Percentiles rank a stretch among this genome's conserved stretches.
These are phyloP conservation scores for Mugil cephalus DNA, from an alignment of 2,113 vertebrate species.

Conservation along the genomic window DNA sequence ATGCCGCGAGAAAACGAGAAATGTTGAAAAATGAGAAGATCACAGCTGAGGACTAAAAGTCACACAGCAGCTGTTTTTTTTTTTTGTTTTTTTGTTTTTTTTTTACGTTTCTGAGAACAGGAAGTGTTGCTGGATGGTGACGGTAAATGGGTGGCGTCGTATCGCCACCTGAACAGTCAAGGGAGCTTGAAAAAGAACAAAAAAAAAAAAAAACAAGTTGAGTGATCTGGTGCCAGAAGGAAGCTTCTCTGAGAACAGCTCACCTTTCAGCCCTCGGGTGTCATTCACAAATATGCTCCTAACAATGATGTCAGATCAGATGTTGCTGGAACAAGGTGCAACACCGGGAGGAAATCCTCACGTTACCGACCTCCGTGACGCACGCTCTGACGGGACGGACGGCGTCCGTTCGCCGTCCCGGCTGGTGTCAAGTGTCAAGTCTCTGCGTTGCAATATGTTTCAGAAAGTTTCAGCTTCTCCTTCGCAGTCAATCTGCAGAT, in stretches of 20 bases:
- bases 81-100: conserved; percentile 2
- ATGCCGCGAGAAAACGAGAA: not conserved
- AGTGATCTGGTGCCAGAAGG: conserved; percentile 48
- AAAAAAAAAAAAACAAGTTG: not conserved
- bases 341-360: conserved; percentile 5
- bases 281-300: not conserved
- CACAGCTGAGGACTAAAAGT: conserved; percentile 7
- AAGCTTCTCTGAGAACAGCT: conserved; percentile 26
- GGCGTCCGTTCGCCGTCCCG: too few relatives aligned
- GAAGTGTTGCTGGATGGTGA: conserved; percentile 61
- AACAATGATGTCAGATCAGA: not conserved
- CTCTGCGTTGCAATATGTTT: too few relatives aligned
- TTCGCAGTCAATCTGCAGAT: too few relatives aligned
- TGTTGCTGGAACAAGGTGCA: not conserved
- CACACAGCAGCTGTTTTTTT: not conserved
- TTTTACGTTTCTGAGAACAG: conserved; percentile 54
- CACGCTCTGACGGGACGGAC: not conserved
- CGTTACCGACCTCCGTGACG: not conserved
- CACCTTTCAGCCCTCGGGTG: not conserved
- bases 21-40: not conserved
- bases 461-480: too few relatives aligned
- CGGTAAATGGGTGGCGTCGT: conserved; percentile 65
- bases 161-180: conserved; percentile 45
- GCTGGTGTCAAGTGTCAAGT: too few relatives aligned
- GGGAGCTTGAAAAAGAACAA: not conserved